These are phyloP conservation scores for Epirrita christyi DNA, from an alignment of 2,888 invertebrate species.

Conservation along the genomic window DNA sequence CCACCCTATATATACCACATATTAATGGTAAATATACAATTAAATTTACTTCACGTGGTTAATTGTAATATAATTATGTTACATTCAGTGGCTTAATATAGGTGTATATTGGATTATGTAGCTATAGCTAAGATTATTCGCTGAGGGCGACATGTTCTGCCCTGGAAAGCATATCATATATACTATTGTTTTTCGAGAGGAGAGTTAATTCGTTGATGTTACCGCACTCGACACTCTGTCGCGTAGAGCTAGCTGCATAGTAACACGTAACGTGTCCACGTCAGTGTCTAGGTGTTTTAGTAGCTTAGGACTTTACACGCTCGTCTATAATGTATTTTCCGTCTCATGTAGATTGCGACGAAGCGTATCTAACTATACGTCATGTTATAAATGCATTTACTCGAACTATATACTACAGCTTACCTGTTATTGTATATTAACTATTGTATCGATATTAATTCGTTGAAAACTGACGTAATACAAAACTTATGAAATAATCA, in stretches of 20 bases:
- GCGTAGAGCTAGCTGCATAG: constrained; percentile 74
- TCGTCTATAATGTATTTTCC: constrained; percentile 50
- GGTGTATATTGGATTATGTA: constrained; percentile 67
- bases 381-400: constrained; percentile 60
- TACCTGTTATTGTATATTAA: constrained; percentile 64
- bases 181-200: constrained; percentile 59
- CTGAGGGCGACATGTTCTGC: constrained; percentile 40
- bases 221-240: constrained; percentile 65
- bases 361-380: constrained; percentile 47
- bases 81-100: constrained; percentile 70
- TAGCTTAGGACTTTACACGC: constrained; percentile 59
- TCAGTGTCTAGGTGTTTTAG: constrained; percentile 74
- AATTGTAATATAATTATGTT: constrained; percentile 62
- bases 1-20: no score
- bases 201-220: constrained; percentile 62
- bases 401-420: constrained; percentile 64
- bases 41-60: constrained; percentile 50
- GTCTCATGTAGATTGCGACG: constrained; percentile 57
- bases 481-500: constrained; percentile 55
- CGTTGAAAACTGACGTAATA: constrained; percentile 51
- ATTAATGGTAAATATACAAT: constrained; percentile 42
- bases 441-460: constrained; percentile 55
- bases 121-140: constrained; percentile 59
- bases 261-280: constrained; percentile 61
- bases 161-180: constrained; percentile 72